Percentiles rank a stretch among this genome's conserved stretches.
Evolutionary conservation across 2,113 vertebrate species (phyloP).

Genomic region (Platichthys flesus): DNA sequence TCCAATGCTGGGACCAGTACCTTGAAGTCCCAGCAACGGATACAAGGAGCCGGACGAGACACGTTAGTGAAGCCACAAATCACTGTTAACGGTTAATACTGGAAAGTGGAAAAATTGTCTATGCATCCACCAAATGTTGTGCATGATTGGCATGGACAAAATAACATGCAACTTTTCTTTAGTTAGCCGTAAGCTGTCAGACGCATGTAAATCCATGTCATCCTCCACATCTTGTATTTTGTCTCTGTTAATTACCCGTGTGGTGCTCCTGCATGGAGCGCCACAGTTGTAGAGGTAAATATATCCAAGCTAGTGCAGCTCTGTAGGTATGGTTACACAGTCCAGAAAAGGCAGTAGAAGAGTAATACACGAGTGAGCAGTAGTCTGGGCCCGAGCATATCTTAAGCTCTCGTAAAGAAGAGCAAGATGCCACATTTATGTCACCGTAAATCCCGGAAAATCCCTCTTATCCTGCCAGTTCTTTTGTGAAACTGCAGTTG

Average conservation of each 20-base stretch:
- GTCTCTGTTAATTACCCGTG: not conserved
- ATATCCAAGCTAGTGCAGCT: not conserved
- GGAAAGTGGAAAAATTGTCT: not conserved
- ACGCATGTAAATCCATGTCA: not conserved
- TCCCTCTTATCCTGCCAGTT: slow-evolving; percentile 39
- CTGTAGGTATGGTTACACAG: slow-evolving; percentile 10
- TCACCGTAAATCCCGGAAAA: slow-evolving; percentile 39
- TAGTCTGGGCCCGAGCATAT: not conserved
- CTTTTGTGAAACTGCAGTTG: slow-evolving; percentile 44
- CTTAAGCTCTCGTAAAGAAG: slow-evolving; percentile 24
- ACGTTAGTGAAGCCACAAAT: not conserved
- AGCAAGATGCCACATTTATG: slow-evolving; percentile 19
- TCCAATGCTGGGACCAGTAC: slow-evolving; percentile 29
- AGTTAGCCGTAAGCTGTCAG: not conserved
- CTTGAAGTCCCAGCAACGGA: slow-evolving; percentile 17
- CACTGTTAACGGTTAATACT: not conserved
- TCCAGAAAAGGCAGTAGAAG: slow-evolving; percentile 11
- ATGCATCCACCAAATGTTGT: not conserved
- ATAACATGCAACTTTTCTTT: not conserved
- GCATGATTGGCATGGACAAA: not conserved
- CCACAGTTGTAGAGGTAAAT: not conserved
- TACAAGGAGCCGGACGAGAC: not conserved
- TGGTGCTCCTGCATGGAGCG: not conserved
- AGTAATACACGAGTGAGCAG: slow-evolving; percentile 3
- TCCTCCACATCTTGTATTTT: not conserved